These are phyloP conservation scores for Alloplasta piceator DNA, from an alignment of 2,888 invertebrate species.

Conservation along the genomic window DNA sequence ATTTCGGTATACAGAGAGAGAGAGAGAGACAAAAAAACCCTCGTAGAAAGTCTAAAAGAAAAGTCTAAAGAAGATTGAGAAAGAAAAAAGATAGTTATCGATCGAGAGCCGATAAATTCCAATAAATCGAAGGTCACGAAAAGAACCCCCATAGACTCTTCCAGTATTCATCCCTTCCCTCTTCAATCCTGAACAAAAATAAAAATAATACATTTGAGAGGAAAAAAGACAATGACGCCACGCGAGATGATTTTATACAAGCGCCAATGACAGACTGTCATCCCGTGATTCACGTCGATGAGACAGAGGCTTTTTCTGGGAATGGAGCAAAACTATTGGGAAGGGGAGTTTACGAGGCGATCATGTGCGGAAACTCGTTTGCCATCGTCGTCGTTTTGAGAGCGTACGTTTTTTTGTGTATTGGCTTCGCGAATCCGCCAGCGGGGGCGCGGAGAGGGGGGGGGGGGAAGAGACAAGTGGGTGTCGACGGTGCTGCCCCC, in stretches of 20 bases:
- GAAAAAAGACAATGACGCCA: not conserved
- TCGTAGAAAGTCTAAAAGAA: not conserved
- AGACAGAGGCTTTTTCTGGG: conserved; percentile 4
- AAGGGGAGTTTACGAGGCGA: too few species aligned
- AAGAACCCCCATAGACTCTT: conserved; percentile 50
- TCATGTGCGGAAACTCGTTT: conserved; percentile 57
- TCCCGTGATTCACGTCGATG: conserved; percentile 51
- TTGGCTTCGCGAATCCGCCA: conserved; percentile 5
- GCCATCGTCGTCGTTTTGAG: not conserved
- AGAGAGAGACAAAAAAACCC: not conserved
- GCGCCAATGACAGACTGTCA: not conserved
- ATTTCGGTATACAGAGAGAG: conserved; percentile 17
- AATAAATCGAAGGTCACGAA: conserved; percentile 53
- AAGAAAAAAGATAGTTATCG: not conserved
- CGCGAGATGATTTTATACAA: too few species aligned
- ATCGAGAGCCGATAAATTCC: conserved; percentile 24
- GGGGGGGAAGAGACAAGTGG: conserved; percentile 14
- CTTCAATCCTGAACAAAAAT: too few species aligned
- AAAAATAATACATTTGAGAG: too few species aligned
- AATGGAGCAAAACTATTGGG: conserved; percentile 40
- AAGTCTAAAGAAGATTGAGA: too few species aligned
- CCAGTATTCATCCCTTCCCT: conserved; percentile 11
- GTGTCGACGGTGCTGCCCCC: conserved; percentile 40
- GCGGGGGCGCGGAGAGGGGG: not conserved
- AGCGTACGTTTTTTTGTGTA: too few species aligned